Conservation (phyloP, 2,888 invertebrate species). For the Zaprionus lineosus region DNA sequence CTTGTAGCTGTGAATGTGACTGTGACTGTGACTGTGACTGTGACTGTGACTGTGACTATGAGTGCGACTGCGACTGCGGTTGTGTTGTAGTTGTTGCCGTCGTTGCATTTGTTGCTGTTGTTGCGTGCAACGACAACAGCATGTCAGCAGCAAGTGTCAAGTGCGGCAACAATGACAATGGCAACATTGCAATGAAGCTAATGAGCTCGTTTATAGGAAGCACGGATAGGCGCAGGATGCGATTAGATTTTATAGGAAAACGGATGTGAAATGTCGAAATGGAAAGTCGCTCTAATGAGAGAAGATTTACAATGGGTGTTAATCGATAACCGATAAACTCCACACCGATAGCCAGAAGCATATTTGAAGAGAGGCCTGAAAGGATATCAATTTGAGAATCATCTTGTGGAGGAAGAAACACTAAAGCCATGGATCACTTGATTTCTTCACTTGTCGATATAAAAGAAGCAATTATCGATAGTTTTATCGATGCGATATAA, state of each 20-base stretch:
- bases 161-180: constrained; percentile 55
- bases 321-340: no score
- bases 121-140: constrained; percentile 56
- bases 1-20: constrained; percentile 5
- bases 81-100: constrained; percentile 27
- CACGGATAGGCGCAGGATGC: constrained; percentile 1
- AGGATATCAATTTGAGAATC: no score
- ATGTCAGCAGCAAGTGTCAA: constrained; percentile 66
- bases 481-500: neutral
- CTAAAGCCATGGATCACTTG: no score
- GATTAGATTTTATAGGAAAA: neutral
- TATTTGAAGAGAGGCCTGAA: neutral
- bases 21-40: constrained; percentile 10
- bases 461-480: neutral
- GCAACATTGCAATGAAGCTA: constrained; percentile 55
- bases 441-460: no score
- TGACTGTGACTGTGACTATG: constrained; percentile 9
- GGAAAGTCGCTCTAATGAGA: no score
- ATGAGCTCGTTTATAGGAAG: constrained; percentile 64
- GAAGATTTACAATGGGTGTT: no score
- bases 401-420: no score
- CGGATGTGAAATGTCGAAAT: constrained; percentile 7
- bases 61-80: constrained; percentile 5
- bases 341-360: no score
- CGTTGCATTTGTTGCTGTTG: constrained; percentile 39